A percentile compares a stretch with the other conserved stretches of the same genome.
Evolutionary conservation across 2,797 vertebrate genomes (phyloP).

Genomic region (Tamandua tetradactyla): DNA sequence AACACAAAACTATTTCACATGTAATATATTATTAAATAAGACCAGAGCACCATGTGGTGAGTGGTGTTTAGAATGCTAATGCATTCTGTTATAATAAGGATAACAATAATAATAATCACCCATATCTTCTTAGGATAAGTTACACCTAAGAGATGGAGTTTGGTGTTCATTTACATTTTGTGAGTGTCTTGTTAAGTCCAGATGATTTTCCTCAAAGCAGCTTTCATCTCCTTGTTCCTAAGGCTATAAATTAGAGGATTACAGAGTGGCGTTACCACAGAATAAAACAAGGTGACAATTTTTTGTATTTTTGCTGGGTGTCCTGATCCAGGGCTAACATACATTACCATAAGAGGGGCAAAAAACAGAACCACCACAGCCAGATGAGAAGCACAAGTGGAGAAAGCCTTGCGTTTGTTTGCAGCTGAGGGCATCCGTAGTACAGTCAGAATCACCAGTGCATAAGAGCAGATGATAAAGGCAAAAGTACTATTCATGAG

Average conservation of each 20-base stretch:
- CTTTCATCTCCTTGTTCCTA: slow-evolving; percentile 54
- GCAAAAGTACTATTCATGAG: slow-evolving; percentile 68
- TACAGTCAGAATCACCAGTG: slow-evolving; percentile 53
- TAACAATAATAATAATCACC: background rate
- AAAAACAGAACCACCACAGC: slow-evolving; percentile 65
- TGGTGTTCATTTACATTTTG: background rate
- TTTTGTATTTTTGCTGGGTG: slow-evolving; percentile 35
- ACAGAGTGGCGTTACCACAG: slow-evolving; percentile 54
- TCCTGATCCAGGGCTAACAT: slow-evolving; percentile 35
- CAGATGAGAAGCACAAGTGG: slow-evolving; percentile 70
- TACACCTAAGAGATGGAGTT: background rate
- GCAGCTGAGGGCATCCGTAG: slow-evolving; percentile 36
- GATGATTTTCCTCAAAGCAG: slow-evolving; percentile 30
- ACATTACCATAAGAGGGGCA: slow-evolving; percentile 56
- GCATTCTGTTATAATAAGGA: background rate
- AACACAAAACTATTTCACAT: background rate
- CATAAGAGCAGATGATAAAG: slow-evolving; percentile 67
- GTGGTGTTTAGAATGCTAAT: background rate
- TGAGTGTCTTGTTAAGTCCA: background rate
- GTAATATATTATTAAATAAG: too few relatives aligned
- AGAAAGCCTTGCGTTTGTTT: slow-evolving; percentile 63
- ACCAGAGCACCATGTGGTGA: background rate
- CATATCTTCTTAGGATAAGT: background rate
- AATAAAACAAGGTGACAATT: slow-evolving; percentile 67
- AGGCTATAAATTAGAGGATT: slow-evolving; percentile 75